These are phyloP conservation scores for Sinocyclocheilus rhinocerous DNA, from an alignment of 2,113 vertebrate genomes.

Conservation along the genomic window DNA sequence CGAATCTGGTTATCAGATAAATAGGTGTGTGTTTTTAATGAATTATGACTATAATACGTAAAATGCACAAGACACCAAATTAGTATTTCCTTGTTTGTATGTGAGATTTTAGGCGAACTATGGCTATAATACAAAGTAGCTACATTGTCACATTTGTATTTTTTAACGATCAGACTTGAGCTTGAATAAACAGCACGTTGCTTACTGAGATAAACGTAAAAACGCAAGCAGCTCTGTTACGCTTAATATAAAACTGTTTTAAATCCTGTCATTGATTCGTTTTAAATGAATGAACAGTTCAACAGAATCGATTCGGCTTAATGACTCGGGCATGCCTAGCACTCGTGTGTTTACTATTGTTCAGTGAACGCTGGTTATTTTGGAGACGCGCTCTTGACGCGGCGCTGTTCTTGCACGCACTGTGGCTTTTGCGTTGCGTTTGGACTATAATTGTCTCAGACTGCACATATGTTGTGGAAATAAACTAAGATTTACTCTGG, in stretches of 20 bases:
- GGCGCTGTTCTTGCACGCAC: not conserved
- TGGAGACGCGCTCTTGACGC: not conserved
- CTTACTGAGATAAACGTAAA: not conserved
- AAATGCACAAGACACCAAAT: not conserved
- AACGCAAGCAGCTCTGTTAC: not conserved
- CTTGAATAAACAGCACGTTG: not conserved
- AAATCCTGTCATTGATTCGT: not conserved
- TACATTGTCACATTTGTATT: not conserved
- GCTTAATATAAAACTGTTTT: not conserved
- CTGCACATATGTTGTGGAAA: not conserved
- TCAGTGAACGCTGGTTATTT: constrained; percentile 2
- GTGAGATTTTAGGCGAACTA: not conserved
- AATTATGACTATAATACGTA: not conserved
- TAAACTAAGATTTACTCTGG: not conserved
- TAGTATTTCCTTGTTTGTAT: not conserved
- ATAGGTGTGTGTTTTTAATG: not conserved
- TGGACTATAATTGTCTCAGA: not conserved
- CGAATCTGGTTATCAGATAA: not conserved
- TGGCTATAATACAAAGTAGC: not conserved
- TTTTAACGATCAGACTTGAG: not conserved
- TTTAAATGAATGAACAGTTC: not conserved
- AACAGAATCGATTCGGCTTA: not conserved
- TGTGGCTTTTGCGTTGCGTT: constrained; percentile 22
- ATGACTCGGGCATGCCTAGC: too few species aligned
- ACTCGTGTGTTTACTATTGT: constrained; percentile 25